Base-by-base conservation (phyloP, 30 jellyfish, hydroid and myxozoan genomes). In the Phacellophora camtschatica region DNA sequence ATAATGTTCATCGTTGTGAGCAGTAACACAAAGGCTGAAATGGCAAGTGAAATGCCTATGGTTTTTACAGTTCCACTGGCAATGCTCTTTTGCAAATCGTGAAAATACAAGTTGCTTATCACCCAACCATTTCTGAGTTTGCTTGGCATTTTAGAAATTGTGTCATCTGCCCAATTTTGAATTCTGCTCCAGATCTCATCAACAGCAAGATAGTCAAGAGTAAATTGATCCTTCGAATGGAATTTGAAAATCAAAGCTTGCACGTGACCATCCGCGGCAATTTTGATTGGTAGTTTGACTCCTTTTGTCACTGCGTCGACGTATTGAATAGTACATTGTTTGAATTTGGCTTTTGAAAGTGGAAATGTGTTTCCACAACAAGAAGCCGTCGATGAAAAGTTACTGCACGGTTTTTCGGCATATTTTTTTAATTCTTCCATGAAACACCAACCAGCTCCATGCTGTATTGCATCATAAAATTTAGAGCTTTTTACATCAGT, bases 1-100 rank as follows among this genome's bases (percentile, higher is more conserved):
- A 89, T 22, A 37, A 89, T 45, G 71, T 89, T 89, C 66, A 62
- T 84, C 43, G 97, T 89, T 30, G 97, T 74, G 23, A 69, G 57
- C 24, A 89, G 80, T 33, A 89, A 22, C 20, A 82, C 95, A 22
- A 73, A 29, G 4, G 86, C 86, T 13, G 97, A 73, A 1, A 89
- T 89, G 3, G 68, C 95, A 16, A 89, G 42, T 2, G 97, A 92
- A 6, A 89, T 48, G 30, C 78, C 94, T 5, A 89, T 68, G 1
- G 97, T 69, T 62, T 51, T 65, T 28, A 46, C 34, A 0, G 97
- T 89, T 6, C 94, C 95, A 70, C 67, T 67, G 5, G 90, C 89
- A 16, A 89, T 71, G 73, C 86, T 72, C 63, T 56, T 55, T 54
- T 89, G 97, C 41, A 89, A 51, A 55, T 89, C 97, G 53, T 72